These are phyloP conservation scores for Psix sp. DNA, from an alignment of 1,140 invertebrate species.

Conservation along the genomic window DNA sequence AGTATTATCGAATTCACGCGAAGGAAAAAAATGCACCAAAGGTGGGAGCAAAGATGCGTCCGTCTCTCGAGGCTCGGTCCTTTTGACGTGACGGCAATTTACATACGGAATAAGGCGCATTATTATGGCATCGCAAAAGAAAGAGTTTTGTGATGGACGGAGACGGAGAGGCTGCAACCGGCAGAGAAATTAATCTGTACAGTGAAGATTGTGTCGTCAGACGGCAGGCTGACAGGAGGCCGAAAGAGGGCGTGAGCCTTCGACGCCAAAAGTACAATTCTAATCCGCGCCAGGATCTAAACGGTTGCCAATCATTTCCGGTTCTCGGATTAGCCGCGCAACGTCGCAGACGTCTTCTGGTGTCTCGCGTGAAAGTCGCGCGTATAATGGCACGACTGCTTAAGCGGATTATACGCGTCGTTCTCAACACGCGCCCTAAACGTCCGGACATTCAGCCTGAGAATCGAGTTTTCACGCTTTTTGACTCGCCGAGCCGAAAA, in stretches of 20 bases:
- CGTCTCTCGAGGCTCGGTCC: slow-evolving; percentile 26
- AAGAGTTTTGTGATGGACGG: slow-evolving; percentile 7
- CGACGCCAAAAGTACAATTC: slow-evolving; percentile 64
- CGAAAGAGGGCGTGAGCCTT: slow-evolving; percentile 42
- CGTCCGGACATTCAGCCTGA: slow-evolving; percentile 41
- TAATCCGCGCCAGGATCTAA: slow-evolving; percentile 74
- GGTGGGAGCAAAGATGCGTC: slow-evolving; percentile 1
- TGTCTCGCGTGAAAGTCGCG: slow-evolving; percentile 65
- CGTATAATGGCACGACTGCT: slow-evolving; percentile 62
- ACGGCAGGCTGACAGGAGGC: slow-evolving; percentile 63
- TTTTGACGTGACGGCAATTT: slow-evolving; percentile 44
- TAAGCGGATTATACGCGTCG: slow-evolving; percentile 75
- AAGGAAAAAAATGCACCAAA: not conserved
- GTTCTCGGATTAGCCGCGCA: slow-evolving; percentile 75
- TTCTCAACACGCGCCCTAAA: slow-evolving; percentile 68
- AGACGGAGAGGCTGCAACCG: slow-evolving; percentile 20
- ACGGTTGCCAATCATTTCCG: slow-evolving; percentile 78
- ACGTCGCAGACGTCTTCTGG: slow-evolving; percentile 55
- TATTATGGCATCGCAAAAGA: slow-evolving; percentile 26
- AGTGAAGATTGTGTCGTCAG: slow-evolving; percentile 73
- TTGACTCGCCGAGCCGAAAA: slow-evolving; percentile 59
- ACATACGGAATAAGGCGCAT: slow-evolving; percentile 42
- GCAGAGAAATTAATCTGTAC: slow-evolving; percentile 53
- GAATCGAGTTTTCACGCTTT: slow-evolving; percentile 69
- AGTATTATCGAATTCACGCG: not conserved